phyloP scores from a whole-genome alignment of 2,113 vertebrate genomes.

The Sapayoa aenigma region DNA sequence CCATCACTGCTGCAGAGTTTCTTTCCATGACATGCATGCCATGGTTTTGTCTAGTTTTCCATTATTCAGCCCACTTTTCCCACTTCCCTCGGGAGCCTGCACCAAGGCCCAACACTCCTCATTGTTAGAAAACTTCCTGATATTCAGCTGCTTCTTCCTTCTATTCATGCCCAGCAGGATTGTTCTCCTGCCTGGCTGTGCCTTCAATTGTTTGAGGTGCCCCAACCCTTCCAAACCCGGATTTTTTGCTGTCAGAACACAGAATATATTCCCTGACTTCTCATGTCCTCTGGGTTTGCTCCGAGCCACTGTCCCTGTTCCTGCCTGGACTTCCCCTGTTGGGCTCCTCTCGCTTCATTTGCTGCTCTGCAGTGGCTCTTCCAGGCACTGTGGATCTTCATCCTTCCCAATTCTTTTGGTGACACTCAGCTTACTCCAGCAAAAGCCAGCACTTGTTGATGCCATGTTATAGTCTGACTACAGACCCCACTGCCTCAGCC shows the following conservation, averaged over 20 bases:
- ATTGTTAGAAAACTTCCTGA: slow-evolving; percentile 56
- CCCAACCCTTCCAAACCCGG: neutral
- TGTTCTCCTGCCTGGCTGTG: neutral
- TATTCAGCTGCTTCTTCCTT: slow-evolving; percentile 61
- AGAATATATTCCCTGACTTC: neutral
- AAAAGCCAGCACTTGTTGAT: neutral
- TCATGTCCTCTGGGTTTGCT: neutral
- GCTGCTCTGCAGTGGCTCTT: neutral
- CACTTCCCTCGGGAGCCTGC: neutral
- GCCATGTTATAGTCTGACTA: accelerated
- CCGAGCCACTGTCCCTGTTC: neutral
- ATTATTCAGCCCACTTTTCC: neutral
- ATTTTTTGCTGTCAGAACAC: neutral
- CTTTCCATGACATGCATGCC: neutral
- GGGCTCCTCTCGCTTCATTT: neutral
- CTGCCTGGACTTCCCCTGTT: neutral
- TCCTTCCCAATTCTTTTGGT: neutral
- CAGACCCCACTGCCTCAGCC: neutral
- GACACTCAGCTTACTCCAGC: neutral
- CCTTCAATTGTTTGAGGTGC: slow-evolving; percentile 29
- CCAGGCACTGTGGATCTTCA: neutral
- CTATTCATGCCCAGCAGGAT: slow-evolving; percentile 46
- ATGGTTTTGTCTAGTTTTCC: neutral
- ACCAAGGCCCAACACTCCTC: neutral
- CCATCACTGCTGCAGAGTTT: neutral